Evolutionary conservation across 2,888 invertebrate species (phyloP).

Genomic region (Steinernema hermaphroditum): DNA sequence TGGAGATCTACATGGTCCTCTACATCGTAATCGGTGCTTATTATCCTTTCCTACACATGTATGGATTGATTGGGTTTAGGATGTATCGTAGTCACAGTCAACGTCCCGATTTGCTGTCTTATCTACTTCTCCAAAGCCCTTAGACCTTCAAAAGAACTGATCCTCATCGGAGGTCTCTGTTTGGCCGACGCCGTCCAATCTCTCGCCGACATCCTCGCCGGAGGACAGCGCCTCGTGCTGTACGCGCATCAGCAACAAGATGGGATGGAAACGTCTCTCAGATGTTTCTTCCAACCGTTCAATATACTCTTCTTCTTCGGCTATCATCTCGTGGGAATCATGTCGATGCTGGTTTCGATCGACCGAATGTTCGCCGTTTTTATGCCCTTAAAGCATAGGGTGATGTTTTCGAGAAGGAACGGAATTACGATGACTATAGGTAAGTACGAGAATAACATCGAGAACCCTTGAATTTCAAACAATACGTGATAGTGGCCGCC

Average conservation of each 20-base stretch:
- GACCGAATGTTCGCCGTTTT: conserved; percentile 7
- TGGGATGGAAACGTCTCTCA: background rate
- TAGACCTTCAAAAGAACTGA: background rate
- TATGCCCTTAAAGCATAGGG: background rate
- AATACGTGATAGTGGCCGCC: too few species aligned
- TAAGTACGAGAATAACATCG: background rate
- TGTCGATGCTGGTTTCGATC: conserved; percentile 2
- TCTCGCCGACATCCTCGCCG: background rate
- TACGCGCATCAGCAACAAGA: background rate
- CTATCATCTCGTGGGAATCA: conserved; percentile 15
- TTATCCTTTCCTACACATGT: background rate
- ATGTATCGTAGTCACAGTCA: background rate
- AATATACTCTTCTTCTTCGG: conserved; percentile 17
- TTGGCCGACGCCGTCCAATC: conserved; percentile 9
- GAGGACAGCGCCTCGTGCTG: background rate
- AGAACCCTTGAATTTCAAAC: too few species aligned
- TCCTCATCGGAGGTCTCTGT: conserved; percentile 14
- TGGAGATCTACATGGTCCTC: conserved; percentile 8
- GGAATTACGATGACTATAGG: background rate
- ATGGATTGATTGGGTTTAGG: background rate
- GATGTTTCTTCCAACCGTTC: conserved; percentile 6
- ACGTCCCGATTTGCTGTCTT: background rate
- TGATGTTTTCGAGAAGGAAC: background rate
- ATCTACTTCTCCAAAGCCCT: conserved; percentile 3
- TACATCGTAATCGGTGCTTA: background rate